These are phyloP conservation scores for Lerema accius DNA, from an alignment of 1,140 invertebrate genomes.

Conservation along the genomic window DNA sequence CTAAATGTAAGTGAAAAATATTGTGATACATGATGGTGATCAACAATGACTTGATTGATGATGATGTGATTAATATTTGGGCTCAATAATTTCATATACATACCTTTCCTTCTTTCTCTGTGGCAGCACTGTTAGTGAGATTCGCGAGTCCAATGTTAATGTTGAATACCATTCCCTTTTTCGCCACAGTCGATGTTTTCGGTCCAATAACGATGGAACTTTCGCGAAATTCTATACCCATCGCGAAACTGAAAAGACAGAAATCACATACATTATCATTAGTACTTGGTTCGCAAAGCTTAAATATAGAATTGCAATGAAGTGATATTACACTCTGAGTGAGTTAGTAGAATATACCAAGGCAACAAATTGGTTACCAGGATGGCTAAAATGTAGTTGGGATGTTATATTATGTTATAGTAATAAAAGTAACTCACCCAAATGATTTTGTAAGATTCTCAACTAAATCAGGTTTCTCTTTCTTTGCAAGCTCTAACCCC, in stretches of 20 bases:
- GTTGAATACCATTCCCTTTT: slow-evolving; percentile 99
- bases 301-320: no score
- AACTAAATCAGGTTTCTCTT: slow-evolving; percentile 92
- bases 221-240: slow-evolving; percentile 99
- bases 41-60: no score
- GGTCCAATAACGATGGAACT: slow-evolving; percentile 95
- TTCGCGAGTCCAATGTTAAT: slow-evolving; percentile 97
- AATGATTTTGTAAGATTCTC: slow-evolving; percentile 97
- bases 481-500: slow-evolving; percentile 92
- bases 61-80: no score
- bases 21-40: no score
- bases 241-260: slow-evolving; percentile 91
- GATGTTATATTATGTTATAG: no score
- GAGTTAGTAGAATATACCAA: no score
- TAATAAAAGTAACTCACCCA: slow-evolving; percentile 87
- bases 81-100: slow-evolving; percentile 21
- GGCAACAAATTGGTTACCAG: no score
- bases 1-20: no score
- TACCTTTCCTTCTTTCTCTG: slow-evolving; percentile 92
- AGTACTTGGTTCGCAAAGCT: no score
- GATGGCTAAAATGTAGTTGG: no score
- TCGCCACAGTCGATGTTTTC: slow-evolving; percentile 91
- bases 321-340: no score
- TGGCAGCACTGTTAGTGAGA: slow-evolving; percentile 91
- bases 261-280: no score